A percentile compares a stretch with the other conserved stretches of the same genome.
Conservation (phyloP, 2,113 vertebrate species). For the Esox niger region DNA sequence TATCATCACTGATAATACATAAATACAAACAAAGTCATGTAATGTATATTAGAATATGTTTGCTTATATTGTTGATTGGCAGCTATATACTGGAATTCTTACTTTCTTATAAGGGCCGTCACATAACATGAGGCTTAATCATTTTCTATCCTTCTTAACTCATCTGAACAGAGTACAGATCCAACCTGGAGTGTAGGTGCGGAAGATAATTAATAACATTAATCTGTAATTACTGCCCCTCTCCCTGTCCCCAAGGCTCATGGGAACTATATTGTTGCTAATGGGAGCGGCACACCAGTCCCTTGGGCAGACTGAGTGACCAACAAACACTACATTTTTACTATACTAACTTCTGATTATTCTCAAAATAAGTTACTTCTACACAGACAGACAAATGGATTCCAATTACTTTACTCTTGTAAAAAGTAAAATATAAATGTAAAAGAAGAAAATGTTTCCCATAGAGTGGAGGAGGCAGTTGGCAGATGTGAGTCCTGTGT, state of each 20-base stretch:
- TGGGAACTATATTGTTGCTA: conserved; percentile 55
- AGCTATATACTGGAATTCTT: no score
- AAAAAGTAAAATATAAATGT: neutral
- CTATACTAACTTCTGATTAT: neutral
- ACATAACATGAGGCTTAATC: conserved; percentile 41
- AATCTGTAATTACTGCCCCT: conserved; percentile 70
- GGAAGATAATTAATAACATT: conserved; percentile 71
- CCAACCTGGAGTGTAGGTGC: conserved; percentile 36
- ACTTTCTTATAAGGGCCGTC: no score
- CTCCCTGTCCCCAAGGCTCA: conserved; percentile 55
- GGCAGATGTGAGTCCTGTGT: neutral
- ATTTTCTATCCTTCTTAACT: conserved; percentile 39
- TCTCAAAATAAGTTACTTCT: no score
- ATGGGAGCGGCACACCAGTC: conserved; percentile 57
- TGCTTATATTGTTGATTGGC: no score
- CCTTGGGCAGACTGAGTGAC: conserved; percentile 47
- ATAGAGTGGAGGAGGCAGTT: neutral
- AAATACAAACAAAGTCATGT: no score
- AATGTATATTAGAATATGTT: no score
- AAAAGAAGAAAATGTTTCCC: neutral
- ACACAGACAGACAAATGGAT: neutral
- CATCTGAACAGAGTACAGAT: conserved; percentile 43
- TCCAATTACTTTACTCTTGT: neutral
- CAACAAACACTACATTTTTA: conserved; percentile 7
- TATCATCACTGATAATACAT: no score